Base-by-base conservation (phyloP, 2,113 vertebrate species). In the Budorcas taxicolor region DNA sequence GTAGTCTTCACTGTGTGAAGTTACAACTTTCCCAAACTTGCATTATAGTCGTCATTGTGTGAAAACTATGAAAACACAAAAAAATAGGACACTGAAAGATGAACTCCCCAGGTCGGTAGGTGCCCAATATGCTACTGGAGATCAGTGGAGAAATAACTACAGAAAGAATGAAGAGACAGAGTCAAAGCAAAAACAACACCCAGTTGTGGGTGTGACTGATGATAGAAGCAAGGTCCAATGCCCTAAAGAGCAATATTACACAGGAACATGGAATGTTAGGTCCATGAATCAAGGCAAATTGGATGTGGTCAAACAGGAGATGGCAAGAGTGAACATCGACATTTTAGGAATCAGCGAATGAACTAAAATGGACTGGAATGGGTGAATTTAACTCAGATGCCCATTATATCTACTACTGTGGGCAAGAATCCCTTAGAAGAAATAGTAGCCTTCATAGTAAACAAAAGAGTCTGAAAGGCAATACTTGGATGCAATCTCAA, bases 1-100 rank as follows among this genome's bases (percentile, higher is more conserved):
- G 47, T 29, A 57, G 23, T 84, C 25, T 74, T 91, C 31, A 82
- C 6, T 87, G 57, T 94, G 11, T 29, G 86, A 92, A 94, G 78
- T 55, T 11, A 92, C 17, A 36, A 71, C n/a, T 43, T 76, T 27
- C 25, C 40, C 7, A 27, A 93, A 89, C 83, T 96, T 83, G 36
- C 21, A 16, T 52, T 92, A 52, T 25, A 57, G 17, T 80, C 12
- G 29, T 90, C 29, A 81, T 5, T 87, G 62, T 91, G 11, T 33
- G 82, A 90, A 92, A 71, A 71, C 17, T 71, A 36, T 11, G 17
- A 71, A 71, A 36, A 36, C n/a, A 19, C 64, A 36, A 71, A 71
- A 62, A 21, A n/a, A 71, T 11, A 36, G 8, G n/a, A 71, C 64
- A 36, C 17, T 36, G n/a, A 71, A 71, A 71, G n/a, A 36, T 71